Evolutionary conservation across 2,888 invertebrate genomes (phyloP), one percentile per base, ranked within the genome.

Genomic region (Trissoscelio sp.): DNA sequence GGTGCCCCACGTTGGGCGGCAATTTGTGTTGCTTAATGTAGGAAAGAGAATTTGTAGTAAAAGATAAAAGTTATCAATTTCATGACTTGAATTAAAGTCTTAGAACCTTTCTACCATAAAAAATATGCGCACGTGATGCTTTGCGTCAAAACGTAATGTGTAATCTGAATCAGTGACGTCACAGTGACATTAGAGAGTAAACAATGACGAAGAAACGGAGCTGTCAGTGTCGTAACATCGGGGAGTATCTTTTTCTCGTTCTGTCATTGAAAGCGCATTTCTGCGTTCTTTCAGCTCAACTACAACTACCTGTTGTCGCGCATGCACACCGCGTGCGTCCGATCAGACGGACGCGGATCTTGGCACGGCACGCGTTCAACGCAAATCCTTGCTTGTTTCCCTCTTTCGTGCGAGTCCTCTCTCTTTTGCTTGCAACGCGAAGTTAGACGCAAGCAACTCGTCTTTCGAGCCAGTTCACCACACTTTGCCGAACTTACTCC

Each of bases 261-360:
- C 39, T 44, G 67, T 55, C 55, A 67, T 67, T 67, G 55, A 53
- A 42, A 14, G 44, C 67, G 44, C 55, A 42, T 55, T 67, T 53
- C 39, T 51, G 64, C 39, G 42, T 42, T 60, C 58, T 64, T 51
- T 64, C 34, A 22, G 46, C 20, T 22, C 53, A n/a, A 14, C 48
- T 46, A 9, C 64, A 74, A 74, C 74, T 74, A 74, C 74, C 74
- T 74, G 74, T 74, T 74, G 74, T 74, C 55, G 64, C 57, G 55
- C 57, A 64, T 73, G 39, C 55, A 64, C 73, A 46, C 55, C 64
- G 64, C 62, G 64, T 46, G 64, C 46, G 60, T 62, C 42, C 31
- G 11, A 48, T 53, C 62, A 22, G 53, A 57, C 48, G 14, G 11
- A 34, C 16, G 44, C 46, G 31, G 62, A 72, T 51, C 58, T 34